Conservation (phyloP, 2,888 invertebrate species). For the Ceratothoa steindachneri region DNA sequence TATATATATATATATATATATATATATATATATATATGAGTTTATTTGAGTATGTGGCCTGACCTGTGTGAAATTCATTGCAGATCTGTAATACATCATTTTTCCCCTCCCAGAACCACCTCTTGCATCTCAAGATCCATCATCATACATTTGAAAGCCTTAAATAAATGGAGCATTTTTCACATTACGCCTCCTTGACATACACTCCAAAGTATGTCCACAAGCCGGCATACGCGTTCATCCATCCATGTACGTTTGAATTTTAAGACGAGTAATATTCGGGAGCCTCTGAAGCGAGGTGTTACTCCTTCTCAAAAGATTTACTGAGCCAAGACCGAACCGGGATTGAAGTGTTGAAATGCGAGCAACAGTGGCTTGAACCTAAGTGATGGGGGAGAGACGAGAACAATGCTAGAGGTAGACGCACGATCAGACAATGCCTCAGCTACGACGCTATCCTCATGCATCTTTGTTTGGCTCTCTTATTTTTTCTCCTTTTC, state of each 20-base stretch:
- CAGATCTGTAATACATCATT: neutral
- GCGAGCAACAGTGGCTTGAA: too few species aligned
- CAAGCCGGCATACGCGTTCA: neutral
- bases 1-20: constrained; percentile 15
- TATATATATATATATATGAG: constrained; percentile 8
- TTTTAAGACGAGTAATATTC: neutral
- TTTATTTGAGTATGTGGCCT: neutral
- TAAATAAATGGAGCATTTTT: neutral
- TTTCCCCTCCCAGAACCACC: neutral
- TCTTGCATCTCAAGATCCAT: neutral
- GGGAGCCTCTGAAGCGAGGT: neutral
- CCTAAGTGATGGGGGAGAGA: too few species aligned
- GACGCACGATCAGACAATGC: too few species aligned
- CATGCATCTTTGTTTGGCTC: too few species aligned
- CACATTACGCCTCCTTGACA: neutral
- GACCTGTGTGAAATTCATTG: neutral
- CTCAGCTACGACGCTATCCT: too few species aligned
- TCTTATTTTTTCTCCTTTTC: too few species aligned
- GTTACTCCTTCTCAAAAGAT: neutral
- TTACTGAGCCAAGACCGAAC: neutral
- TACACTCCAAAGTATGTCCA: neutral
- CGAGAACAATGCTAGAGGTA: too few species aligned
- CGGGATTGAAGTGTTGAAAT: neutral
- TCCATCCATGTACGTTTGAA: neutral
- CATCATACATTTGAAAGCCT: neutral